Base-by-base conservation (phyloP, 1,140 invertebrate genomes). In the Thaumatotibia leucotreta region DNA sequence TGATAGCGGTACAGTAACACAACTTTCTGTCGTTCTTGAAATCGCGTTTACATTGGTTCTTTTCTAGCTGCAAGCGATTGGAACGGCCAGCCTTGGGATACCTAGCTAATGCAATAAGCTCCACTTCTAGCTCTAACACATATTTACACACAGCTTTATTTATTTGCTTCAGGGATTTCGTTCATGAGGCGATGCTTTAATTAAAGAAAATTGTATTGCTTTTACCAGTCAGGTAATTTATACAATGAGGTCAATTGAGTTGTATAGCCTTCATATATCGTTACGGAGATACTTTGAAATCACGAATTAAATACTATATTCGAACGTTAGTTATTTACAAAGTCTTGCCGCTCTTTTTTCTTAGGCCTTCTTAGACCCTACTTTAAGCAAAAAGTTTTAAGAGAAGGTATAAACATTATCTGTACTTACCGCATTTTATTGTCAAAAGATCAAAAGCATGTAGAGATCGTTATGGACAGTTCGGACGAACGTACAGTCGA, bases 21-120 rank as follows among this genome's bases (percentile, higher is more conserved):
- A n/a, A n/a, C n/a, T n/a, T n/a, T n/a, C n/a, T n/a, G n/a, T n/a
- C n/a, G n/a, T n/a, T n/a, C n/a, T n/a, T n/a, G n/a, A n/a, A n/a
- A n/a, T n/a, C n/a, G n/a, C 27, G 27, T 29, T 2, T 29, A 29
- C 27, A 4, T 29, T 4, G 27, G 2, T 29, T 29, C 27, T 2
- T 6, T 29, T 29, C 2, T 4, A 2, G 17, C 14, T n/a, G 17
- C 35, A 45, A 17, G 39, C 39, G 39, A 45, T 14, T 45, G 39
- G 14, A 45, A 45, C 20, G 20, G 20, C 39, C 20, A 23, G 24
- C 20, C 52, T 58, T 58, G 52, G 52, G 52, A 58, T 58, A 27
- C 52, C 52, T 58, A 27, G 23, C 52, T 58, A 58, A 58, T 58
- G 52, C 52, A 58, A 58, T 58, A 58, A 58, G 52, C 52, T 58